A percentile compares a stretch with the other conserved stretches of the same genome.
Conservation (phyloP, 1,140 invertebrate species). For the Sminthurinus signatus region DNA sequence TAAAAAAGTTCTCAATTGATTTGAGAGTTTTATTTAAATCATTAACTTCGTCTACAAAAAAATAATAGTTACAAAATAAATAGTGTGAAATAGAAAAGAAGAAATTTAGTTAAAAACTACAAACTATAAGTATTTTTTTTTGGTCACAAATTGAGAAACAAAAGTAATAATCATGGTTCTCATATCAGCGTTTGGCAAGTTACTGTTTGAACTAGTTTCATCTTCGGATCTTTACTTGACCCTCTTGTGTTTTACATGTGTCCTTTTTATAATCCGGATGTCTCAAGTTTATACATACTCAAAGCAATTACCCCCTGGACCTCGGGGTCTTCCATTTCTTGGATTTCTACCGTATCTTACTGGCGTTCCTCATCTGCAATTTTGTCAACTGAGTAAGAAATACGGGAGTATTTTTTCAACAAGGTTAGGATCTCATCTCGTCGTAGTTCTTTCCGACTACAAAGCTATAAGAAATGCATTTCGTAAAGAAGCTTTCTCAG, state of each 20-base stretch:
- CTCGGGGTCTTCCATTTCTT: constrained; percentile 71
- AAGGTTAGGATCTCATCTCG: constrained; percentile 67
- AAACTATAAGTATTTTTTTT: background rate
- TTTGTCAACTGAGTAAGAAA: constrained; percentile 62
- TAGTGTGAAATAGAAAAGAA: too few species aligned
- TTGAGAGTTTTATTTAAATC: too few species aligned
- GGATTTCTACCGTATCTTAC: constrained; percentile 75
- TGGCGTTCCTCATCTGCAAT: constrained; percentile 66
- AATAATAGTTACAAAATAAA: too few species aligned
- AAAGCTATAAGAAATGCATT: constrained; percentile 71
- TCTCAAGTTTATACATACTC: constrained; percentile 19
- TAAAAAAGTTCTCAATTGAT: too few species aligned
- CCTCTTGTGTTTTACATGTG: constrained; percentile 12
- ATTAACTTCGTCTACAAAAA: too few species aligned
- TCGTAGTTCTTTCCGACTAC: constrained; percentile 78
- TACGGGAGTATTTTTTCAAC: constrained; percentile 78
- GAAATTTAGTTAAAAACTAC: too few species aligned
- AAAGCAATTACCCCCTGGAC: constrained; percentile 65
- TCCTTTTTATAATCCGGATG: constrained; percentile 20
- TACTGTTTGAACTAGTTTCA: background rate
- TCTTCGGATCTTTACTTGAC: constrained; percentile 20
- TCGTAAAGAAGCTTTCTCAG: constrained; percentile 73
- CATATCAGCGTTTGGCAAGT: background rate
- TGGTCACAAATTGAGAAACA: background rate
- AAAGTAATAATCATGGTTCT: background rate